phyloP scores from a whole-genome alignment of 2,888 invertebrate genomes.

The Morpho helenor region DNA sequence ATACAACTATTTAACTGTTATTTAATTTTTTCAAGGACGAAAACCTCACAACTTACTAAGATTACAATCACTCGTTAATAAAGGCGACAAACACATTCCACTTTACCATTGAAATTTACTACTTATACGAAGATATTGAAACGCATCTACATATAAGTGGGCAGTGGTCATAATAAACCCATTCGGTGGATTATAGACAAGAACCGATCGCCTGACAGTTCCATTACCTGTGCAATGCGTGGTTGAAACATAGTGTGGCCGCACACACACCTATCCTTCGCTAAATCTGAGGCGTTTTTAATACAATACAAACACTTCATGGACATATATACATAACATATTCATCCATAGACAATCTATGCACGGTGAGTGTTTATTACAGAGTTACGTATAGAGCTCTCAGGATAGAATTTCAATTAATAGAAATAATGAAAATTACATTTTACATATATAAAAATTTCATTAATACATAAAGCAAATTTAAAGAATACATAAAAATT shows the following conservation, averaged over 20 bases:
- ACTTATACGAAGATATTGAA: constrained; percentile 15
- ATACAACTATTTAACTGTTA: constrained; percentile 14
- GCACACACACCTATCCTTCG: not conserved
- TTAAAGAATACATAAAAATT: too few species aligned
- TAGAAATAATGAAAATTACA: too few species aligned
- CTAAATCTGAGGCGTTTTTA: not conserved
- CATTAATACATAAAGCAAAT: too few species aligned
- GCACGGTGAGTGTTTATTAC: too few species aligned
- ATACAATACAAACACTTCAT: too few species aligned
- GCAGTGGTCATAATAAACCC: constrained; percentile 62
- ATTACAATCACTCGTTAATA: constrained; percentile 24
- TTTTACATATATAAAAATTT: too few species aligned
- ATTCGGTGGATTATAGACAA: constrained; percentile 63
- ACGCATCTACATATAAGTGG: constrained; percentile 45
- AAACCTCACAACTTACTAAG: constrained; percentile 17
- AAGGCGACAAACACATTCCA: constrained; percentile 19
- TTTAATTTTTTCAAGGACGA: constrained; percentile 20
- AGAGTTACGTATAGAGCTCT: too few species aligned
- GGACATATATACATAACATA: too few species aligned
- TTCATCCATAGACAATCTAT: too few species aligned
- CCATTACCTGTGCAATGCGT: constrained; percentile 58
- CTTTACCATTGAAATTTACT: constrained; percentile 27
- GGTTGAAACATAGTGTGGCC: constrained; percentile 44
- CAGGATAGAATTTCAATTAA: too few species aligned
- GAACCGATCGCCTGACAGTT: constrained; percentile 61